Conservation (phyloP, 2,888 invertebrate genomes). For the Agrotis ipsilon region DNA sequence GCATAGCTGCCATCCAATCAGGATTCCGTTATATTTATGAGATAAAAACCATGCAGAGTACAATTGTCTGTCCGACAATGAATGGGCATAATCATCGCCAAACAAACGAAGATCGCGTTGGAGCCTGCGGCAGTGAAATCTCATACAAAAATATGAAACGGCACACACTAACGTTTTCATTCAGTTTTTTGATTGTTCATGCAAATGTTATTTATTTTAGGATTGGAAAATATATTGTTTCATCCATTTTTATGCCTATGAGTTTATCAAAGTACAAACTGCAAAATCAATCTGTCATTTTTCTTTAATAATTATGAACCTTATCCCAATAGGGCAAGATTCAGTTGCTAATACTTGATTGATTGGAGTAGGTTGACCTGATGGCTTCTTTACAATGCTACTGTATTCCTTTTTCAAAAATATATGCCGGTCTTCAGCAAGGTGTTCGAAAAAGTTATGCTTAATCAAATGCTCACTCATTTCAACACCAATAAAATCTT, state of each 20-base stretch:
- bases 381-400: too few relatives aligned
- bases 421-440: too few relatives aligned
- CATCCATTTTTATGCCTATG: too few relatives aligned
- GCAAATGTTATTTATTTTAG: background rate
- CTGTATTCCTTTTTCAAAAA: background rate
- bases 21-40: conserved; percentile 66
- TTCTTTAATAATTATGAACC: too few relatives aligned
- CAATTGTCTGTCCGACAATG: conserved; percentile 75
- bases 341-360: too few relatives aligned
- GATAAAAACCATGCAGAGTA: conserved; percentile 64
- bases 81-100: conserved; percentile 76
- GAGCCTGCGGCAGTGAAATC: conserved; percentile 66
- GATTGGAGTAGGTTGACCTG: too few relatives aligned
- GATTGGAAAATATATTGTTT: background rate
- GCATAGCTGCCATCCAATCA: conserved; percentile 65
- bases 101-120: conserved; percentile 76
- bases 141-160: conserved; percentile 61
- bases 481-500: too few relatives aligned
- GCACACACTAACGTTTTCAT: conserved; percentile 48
- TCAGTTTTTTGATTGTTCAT: conserved; percentile 14
- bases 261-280: background rate
- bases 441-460: too few relatives aligned
- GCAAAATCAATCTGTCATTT: too few relatives aligned
- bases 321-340: too few relatives aligned
- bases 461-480: too few relatives aligned